These are phyloP conservation scores for Troglohyphantes excavatus DNA, from an alignment of 2,888 invertebrate genomes.

Conservation along the genomic window DNA sequence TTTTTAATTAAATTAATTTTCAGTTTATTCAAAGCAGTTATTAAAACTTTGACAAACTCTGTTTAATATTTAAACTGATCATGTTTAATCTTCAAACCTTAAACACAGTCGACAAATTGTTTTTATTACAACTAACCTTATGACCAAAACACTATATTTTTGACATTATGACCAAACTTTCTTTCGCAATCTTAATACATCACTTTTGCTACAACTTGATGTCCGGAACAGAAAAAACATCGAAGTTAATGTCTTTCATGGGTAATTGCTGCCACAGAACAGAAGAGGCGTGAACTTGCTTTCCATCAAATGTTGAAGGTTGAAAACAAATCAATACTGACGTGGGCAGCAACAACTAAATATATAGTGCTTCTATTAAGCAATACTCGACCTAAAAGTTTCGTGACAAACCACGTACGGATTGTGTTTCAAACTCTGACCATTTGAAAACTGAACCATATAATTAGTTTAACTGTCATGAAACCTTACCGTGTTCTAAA, in stretches of 20 bases:
- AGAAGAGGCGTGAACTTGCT: background rate
- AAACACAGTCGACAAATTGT: too few species aligned
- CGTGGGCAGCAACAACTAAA: background rate
- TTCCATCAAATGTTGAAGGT: background rate
- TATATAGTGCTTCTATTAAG: background rate
- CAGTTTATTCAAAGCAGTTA: too few species aligned
- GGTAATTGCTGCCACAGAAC: background rate
- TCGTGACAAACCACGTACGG: background rate
- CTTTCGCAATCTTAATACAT: background rate
- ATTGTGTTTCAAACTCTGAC: background rate
- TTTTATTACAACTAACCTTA: too few species aligned
- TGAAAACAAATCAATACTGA: background rate
- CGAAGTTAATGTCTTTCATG: background rate
- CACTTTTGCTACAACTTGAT: background rate
- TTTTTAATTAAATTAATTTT: too few species aligned
- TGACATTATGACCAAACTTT: too few species aligned
- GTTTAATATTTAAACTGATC: too few species aligned
- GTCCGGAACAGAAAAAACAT: background rate
- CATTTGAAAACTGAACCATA: background rate
- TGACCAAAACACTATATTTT: too few species aligned
- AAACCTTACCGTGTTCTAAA: too few species aligned
- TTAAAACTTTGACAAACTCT: too few species aligned
- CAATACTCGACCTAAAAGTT: background rate
- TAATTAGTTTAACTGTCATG: too few species aligned
- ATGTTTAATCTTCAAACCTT: too few species aligned